Evolutionary conservation across 2,888 invertebrate species (phyloP).

Genomic region (Steinernema hermaphroditum): DNA sequence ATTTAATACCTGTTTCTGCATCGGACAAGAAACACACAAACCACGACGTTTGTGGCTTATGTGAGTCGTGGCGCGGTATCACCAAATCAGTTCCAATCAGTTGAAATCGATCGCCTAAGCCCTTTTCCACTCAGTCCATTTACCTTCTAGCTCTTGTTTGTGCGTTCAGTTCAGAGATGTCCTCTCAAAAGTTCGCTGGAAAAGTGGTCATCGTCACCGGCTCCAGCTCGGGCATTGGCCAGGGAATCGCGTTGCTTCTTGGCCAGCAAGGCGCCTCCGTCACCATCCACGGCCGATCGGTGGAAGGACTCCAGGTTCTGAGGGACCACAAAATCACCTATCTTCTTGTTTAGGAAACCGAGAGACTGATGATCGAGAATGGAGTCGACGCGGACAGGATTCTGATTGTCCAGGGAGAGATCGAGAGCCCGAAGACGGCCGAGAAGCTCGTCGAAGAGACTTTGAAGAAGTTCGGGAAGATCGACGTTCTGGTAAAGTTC

Average conservation of each 20-base stretch:
- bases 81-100: too few relatives aligned
- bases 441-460: constrained; percentile 33
- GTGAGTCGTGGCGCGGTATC: too few relatives aligned
- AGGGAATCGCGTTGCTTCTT: background rate
- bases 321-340: too few relatives aligned
- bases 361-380: background rate
- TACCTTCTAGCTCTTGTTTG: too few relatives aligned
- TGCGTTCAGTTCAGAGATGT: too few relatives aligned
- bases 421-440: constrained; percentile 27
- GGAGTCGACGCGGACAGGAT: background rate
- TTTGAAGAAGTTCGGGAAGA: constrained; percentile 30
- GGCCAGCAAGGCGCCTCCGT: constrained; percentile 5
- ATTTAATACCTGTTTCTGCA: too few relatives aligned
- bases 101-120: too few relatives aligned
- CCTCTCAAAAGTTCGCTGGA: background rate
- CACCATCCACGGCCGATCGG: constrained; percentile 6
- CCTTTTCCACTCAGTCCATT: too few relatives aligned
- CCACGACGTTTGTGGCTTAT: too few relatives aligned
- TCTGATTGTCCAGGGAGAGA: constrained; percentile 10
- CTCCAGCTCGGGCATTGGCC: background rate
- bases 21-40: too few relatives aligned
- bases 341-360: background rate
- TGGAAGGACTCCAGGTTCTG: constrained; percentile 12
- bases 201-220: constrained; percentile 8
- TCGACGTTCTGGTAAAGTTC: constrained; percentile 34